A percentile compares a stretch with the other conserved stretches of the same genome.
These are phyloP conservation scores for Luperina testacea DNA, from an alignment of 2,888 invertebrate genomes.

Conservation along the genomic window DNA sequence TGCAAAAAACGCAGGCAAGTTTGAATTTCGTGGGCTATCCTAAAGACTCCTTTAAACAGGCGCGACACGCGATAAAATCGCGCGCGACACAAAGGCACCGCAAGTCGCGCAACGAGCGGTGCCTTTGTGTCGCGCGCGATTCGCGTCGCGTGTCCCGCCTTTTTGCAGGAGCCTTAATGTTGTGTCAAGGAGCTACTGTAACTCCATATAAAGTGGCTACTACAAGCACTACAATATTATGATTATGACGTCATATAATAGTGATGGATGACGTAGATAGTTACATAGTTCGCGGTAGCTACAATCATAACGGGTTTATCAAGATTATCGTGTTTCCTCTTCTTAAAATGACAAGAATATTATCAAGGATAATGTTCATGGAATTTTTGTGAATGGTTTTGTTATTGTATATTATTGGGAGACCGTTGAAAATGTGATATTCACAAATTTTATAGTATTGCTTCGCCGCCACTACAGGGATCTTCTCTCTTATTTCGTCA, in stretches of 20 bases:
- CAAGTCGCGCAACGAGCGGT: too few relatives aligned
- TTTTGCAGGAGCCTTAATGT: too few relatives aligned
- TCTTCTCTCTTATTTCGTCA: not conserved
- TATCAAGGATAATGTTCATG: constrained; percentile 32
- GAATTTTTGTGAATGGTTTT: constrained; percentile 40
- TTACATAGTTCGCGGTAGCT: constrained; percentile 37
- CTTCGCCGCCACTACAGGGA: not conserved
- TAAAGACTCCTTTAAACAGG: too few relatives aligned
- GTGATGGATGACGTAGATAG: constrained; percentile 28
- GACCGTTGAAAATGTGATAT: too few relatives aligned
- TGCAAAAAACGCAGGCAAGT: too few relatives aligned
- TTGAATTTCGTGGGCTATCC: too few relatives aligned
- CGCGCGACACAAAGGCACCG: too few relatives aligned
- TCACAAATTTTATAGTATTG: too few relatives aligned
- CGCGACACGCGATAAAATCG: too few relatives aligned
- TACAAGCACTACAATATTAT: not conserved
- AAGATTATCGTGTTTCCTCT: constrained; percentile 50
- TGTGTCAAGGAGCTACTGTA: not conserved
- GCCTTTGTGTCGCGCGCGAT: too few relatives aligned
- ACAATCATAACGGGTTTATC: constrained; percentile 36
- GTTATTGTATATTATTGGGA: not conserved
- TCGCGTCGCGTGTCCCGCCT: too few relatives aligned
- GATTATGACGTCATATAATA: constrained; percentile 36
- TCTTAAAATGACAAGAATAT: constrained; percentile 26
- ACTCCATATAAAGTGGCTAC: not conserved